Percentiles rank a stretch among this genome's conserved stretches.
Evolutionary conservation across 2,797 vertebrate genomes (phyloP).

Genomic region (Sebastes cheni): DNA sequence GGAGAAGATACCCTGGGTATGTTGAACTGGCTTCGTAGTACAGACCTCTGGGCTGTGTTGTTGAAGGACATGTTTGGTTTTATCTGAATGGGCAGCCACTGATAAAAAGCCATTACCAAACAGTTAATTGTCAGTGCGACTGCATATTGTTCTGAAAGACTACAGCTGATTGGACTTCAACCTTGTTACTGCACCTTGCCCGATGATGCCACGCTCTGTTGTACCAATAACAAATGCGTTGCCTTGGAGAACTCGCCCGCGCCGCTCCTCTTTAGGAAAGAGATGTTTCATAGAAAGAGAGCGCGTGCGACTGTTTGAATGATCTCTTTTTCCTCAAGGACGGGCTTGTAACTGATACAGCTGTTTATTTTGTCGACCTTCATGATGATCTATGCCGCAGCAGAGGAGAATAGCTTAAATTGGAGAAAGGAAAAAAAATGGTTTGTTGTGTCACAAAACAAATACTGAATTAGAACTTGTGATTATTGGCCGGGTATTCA

Average conservation of each 20-base stretch:
- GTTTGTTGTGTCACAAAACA: constrained; percentile 21
- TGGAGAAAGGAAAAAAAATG: not conserved
- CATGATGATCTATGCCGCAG: not conserved
- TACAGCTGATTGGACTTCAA: constrained; percentile 23
- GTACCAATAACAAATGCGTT: constrained; percentile 65
- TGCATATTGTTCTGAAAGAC: not conserved
- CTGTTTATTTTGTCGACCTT: constrained; percentile 18
- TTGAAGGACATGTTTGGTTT: not conserved
- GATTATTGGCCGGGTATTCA: constrained; percentile 16
- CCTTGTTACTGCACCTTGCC: constrained; percentile 17
- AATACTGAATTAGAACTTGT: constrained; percentile 10
- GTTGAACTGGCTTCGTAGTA: too few species aligned
- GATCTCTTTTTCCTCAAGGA: constrained; percentile 9
- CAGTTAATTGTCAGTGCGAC: constrained; percentile 4
- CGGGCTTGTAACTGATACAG: constrained; percentile 1
- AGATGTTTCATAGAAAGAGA: constrained; percentile 36
- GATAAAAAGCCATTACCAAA: constrained; percentile 14
- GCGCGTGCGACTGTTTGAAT: not conserved
- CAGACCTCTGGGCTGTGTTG: not conserved
- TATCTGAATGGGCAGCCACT: not conserved
- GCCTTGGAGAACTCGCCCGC: constrained; percentile 65
- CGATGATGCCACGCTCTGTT: constrained; percentile 59
- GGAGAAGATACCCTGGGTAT: too few species aligned
- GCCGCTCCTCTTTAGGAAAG: constrained; percentile 62
- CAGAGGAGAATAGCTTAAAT: not conserved